phyloP scores from a whole-genome alignment of 2,113 vertebrate species.

The Phrynocephalus versicolor region DNA sequence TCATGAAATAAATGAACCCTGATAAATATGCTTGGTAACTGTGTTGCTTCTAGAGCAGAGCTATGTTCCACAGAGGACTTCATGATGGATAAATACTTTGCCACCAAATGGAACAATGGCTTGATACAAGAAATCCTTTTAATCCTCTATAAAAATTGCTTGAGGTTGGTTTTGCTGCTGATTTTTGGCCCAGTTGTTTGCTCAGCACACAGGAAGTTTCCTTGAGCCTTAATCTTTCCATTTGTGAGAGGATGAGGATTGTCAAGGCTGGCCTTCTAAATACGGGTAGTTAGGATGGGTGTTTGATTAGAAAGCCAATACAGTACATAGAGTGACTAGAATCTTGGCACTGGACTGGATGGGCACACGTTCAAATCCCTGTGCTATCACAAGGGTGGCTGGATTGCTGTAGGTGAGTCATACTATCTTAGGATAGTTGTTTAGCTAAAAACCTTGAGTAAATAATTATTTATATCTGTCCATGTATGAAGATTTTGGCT shows the following conservation, averaged over 20 bases:
- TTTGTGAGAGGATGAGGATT: background rate
- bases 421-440: background rate
- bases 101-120: background rate
- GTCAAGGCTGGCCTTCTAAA: background rate
- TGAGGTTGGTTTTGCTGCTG: background rate
- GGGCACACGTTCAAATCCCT: background rate
- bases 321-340: background rate
- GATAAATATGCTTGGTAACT: background rate
- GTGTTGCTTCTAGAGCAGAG: background rate
- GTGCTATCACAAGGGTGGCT: background rate
- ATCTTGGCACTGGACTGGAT: background rate
- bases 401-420: background rate
- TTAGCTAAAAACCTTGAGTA: background rate
- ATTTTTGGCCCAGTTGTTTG: background rate
- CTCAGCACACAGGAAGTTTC: background rate
- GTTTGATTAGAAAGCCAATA: background rate
- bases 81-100: background rate
- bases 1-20: background rate
- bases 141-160: background rate
- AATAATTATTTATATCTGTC: background rate
- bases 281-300: background rate
- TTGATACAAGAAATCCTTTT: background rate
- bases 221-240: background rate
- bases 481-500: background rate
- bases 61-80: background rate